Evolutionary conservation across 1,140 invertebrate species (phyloP).

Genomic region (Papilio xuthus): DNA sequence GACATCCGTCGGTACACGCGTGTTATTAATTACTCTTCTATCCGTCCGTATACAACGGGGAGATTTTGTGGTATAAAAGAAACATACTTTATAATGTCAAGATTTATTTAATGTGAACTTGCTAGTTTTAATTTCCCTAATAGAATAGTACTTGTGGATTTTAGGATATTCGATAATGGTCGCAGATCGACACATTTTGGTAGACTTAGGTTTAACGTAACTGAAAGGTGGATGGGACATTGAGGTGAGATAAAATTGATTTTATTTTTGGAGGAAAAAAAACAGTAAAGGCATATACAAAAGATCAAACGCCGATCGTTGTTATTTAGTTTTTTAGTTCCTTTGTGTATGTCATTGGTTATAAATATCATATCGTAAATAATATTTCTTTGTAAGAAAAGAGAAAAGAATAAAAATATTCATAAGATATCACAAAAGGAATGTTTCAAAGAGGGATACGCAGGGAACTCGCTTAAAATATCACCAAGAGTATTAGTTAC

Average conservation of each 20-base stretch:
- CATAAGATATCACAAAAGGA: neutral
- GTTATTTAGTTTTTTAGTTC: neutral
- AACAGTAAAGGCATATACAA: too few species aligned
- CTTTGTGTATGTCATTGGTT: neutral
- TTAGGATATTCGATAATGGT: too few species aligned
- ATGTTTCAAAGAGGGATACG: neutral
- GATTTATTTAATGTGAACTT: neutral
- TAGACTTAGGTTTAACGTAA: too few species aligned
- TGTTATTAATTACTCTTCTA: neutral
- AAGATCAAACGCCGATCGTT: neutral
- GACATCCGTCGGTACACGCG: neutral
- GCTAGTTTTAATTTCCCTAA: too few species aligned
- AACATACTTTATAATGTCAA: neutral
- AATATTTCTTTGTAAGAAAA: slow-evolving; percentile 11
- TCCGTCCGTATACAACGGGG: neutral
- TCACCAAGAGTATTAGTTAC: slow-evolving; percentile 26
- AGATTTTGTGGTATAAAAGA: neutral
- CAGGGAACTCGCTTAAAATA: slow-evolving; percentile 21
- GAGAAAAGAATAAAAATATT: slow-evolving; percentile 3
- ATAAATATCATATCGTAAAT: neutral
- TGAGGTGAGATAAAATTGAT: too few species aligned
- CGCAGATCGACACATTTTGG: too few species aligned
- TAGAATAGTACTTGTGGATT: too few species aligned
- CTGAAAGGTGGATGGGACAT: too few species aligned
- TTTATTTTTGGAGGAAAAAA: too few species aligned